These are phyloP conservation scores for Leucoptera coffeella DNA, from an alignment of 2,888 invertebrate species.

Conservation along the genomic window DNA sequence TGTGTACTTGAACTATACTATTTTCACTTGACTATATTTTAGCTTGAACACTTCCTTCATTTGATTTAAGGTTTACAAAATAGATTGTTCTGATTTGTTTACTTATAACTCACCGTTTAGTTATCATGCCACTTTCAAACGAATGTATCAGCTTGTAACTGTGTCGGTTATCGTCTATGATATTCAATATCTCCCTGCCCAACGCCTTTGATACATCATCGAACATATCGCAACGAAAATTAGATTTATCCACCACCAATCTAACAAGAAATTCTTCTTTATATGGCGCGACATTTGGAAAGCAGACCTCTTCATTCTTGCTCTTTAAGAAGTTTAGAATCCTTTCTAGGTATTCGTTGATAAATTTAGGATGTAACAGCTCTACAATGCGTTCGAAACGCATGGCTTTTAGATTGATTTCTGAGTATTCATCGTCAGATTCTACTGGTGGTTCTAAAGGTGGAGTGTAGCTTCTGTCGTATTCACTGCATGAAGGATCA, in stretches of 20 bases:
- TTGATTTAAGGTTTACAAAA: too few species aligned
- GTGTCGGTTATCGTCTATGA: conserved; percentile 8
- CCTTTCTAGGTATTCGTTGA: conserved; percentile 9
- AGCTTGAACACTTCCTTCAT: too few species aligned
- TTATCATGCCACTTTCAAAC: conserved; percentile 7
- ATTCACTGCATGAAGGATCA: too few species aligned
- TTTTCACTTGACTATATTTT: too few species aligned
- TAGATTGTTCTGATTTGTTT: too few species aligned
- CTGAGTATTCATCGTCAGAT: too few species aligned
- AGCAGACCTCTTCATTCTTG: conserved; percentile 8
- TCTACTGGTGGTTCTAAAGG: too few species aligned
- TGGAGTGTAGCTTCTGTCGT: too few species aligned
- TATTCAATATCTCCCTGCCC: conserved; percentile 8
- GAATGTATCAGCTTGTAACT: conserved; percentile 8
- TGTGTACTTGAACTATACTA: too few species aligned
- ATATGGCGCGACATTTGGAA: conserved; percentile 8
- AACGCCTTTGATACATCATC: conserved; percentile 5
- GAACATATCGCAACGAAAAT: conserved; percentile 8
- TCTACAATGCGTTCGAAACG: conserved; percentile 6
- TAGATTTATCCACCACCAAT: conserved; percentile 9
- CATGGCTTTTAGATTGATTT: conserved; percentile 3
- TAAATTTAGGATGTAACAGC: conserved; percentile 5
- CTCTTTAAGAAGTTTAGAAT: conserved; percentile 10
- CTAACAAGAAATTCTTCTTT: conserved; percentile 11
- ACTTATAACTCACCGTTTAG: conserved; percentile 10